Conservation (phyloP, 2,797 vertebrate species). For the Mastacembelus armatus region DNA sequence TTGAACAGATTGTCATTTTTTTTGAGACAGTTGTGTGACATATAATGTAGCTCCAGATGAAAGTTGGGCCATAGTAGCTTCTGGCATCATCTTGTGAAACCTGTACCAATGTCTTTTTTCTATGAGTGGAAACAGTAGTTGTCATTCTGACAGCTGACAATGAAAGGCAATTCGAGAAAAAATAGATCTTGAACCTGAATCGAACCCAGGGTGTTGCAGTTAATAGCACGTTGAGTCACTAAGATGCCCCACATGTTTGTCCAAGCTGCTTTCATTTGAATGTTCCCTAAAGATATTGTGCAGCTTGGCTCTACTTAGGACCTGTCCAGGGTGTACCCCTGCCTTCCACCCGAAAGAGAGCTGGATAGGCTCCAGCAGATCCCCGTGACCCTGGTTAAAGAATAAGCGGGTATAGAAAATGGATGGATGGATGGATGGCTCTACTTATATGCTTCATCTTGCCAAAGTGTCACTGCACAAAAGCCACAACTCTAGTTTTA, state of each 20-base stretch:
- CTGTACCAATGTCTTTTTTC: no score
- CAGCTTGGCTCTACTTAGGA: no score
- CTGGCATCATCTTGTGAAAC: neutral
- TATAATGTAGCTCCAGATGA: neutral
- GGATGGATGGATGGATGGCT: no score
- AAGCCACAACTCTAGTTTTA: neutral
- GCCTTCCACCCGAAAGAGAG: no score
- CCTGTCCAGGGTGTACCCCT: no score
- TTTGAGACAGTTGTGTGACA: neutral
- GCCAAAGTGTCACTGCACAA: constrained; percentile 6
- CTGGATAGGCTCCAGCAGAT: no score
- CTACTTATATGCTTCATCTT: no score
- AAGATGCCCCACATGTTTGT: constrained; percentile 8
- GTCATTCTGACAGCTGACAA: constrained; percentile 28
- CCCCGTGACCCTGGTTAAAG: no score
- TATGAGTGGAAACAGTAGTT: neutral
- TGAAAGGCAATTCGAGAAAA: constrained; percentile 31
- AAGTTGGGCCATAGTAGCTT: neutral
- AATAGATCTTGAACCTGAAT: constrained; percentile 35
- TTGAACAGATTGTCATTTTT: neutral
- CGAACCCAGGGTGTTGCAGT: constrained; percentile 25
- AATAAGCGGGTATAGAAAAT: no score
- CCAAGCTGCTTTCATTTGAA: constrained; percentile 11
- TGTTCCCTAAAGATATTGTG: no score
- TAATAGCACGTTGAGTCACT: constrained; percentile 31